These are phyloP conservation scores for Melospiza georgiana DNA, from an alignment of 2,113 vertebrate species.

Conservation along the genomic window DNA sequence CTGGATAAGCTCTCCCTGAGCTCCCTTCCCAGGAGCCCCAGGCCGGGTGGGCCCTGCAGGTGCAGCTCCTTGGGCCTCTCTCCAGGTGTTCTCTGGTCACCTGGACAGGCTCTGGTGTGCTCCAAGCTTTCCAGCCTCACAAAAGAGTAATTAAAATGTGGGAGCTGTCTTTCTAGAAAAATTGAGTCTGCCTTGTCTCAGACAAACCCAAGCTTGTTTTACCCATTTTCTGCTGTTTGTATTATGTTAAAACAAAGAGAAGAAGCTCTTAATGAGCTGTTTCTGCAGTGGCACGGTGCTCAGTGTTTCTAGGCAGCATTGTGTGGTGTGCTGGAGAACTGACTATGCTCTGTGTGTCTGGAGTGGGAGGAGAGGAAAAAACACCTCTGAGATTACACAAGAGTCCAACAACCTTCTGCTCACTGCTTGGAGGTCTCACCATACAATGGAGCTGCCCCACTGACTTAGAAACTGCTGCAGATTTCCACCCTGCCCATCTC, in stretches of 20 bases:
- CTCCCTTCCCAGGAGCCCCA: neutral
- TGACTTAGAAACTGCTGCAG: neutral
- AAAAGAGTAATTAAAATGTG: neutral
- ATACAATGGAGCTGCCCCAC: fast-evolving
- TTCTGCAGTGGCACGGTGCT: neutral
- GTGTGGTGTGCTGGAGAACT: neutral
- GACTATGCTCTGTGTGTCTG: neutral
- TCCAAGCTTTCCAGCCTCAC: neutral
- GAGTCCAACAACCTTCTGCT: neutral
- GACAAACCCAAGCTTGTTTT: neutral
- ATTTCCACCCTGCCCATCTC: neutral
- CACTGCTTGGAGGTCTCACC: neutral
- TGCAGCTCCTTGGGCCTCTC: neutral
- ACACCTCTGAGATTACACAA: neutral
- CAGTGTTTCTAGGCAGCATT: constrained; percentile 28
- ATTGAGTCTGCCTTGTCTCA: neutral
- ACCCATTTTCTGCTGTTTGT: neutral
- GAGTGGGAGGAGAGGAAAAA: constrained; percentile 31
- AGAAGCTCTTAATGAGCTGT: neutral
- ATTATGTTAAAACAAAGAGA: neutral
- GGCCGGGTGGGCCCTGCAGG: neutral
- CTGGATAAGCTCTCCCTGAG: neutral
- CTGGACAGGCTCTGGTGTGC: neutral
- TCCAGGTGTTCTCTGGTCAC: fast-evolving
- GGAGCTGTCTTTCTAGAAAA: neutral